A percentile compares a stretch with the other conserved stretches of the same genome.
phyloP scores from a whole-genome alignment of 2,113 vertebrate genomes.

The Calidris pugnax region DNA sequence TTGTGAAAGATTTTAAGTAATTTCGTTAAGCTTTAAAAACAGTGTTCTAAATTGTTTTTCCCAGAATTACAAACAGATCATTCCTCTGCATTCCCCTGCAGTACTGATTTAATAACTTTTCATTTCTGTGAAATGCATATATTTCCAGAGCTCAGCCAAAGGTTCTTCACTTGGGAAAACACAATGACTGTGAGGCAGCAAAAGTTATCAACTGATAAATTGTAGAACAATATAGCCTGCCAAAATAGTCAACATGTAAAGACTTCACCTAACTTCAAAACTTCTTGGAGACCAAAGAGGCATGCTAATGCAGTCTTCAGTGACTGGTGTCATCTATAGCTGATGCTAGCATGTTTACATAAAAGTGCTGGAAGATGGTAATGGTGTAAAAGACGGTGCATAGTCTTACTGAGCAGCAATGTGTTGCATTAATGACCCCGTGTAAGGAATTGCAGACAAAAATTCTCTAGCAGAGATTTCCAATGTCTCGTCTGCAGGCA shows the following conservation, averaged over 20 bases:
- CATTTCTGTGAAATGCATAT: slow-evolving; percentile 55
- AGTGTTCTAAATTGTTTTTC: slow-evolving; percentile 68
- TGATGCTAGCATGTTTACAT: neutral
- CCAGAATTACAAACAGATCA: slow-evolving; percentile 70
- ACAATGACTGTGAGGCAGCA: slow-evolving; percentile 56
- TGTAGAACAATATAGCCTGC: slow-evolving; percentile 62
- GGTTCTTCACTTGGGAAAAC: slow-evolving; percentile 72
- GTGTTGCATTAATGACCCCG: neutral
- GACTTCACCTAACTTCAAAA: slow-evolving; percentile 40
- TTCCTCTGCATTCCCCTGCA: slow-evolving; percentile 66
- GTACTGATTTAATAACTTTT: slow-evolving; percentile 75
- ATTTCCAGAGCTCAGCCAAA: slow-evolving; percentile 64
- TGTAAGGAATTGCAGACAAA: neutral
- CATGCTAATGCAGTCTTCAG: neutral
- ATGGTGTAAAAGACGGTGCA: neutral
- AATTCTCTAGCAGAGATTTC: neutral
- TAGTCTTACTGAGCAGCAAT: neutral
- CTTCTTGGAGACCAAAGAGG: neutral
- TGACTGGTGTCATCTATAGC: neutral
- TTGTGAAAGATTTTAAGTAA: slow-evolving; percentile 69
- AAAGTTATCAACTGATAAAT: slow-evolving; percentile 69
- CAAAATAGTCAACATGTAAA: slow-evolving; percentile 32
- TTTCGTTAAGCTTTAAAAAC: slow-evolving; percentile 73
- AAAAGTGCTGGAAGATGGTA: neutral
- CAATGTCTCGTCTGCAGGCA: neutral